Conservation (phyloP, 2,797 vertebrate species). For the Microctenopoma stevenorrisi region DNA sequence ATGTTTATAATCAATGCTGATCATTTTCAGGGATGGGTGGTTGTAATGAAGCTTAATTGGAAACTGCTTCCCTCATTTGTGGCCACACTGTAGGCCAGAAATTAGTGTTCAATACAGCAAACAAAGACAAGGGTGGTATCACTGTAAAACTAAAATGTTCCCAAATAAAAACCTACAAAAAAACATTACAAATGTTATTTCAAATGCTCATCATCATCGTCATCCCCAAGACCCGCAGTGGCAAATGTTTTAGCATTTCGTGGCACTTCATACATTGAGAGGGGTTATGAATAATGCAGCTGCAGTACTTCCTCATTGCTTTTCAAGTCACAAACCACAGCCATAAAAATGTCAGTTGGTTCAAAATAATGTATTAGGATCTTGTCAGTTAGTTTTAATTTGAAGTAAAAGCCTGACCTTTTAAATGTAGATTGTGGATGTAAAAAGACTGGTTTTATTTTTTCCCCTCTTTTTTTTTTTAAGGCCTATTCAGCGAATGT, state of each 20-base stretch:
- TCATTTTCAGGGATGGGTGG: conserved; percentile 74
- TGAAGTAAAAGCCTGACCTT: conserved; percentile 61
- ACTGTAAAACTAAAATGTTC: conserved; percentile 23
- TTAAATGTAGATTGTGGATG: conserved; percentile 52
- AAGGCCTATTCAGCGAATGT: conserved; percentile 28
- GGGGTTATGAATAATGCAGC: conserved; percentile 49
- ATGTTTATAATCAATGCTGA: conserved; percentile 72
- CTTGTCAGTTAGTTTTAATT: conserved; percentile 55
- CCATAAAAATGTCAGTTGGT: conserved; percentile 48
- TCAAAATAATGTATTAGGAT: conserved; percentile 48
- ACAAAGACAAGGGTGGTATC: conserved; percentile 39
- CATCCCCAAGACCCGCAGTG: conserved; percentile 1
- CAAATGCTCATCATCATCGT: conserved; percentile 7
- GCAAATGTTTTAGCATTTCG: not conserved
- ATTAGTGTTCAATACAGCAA: conserved; percentile 58
- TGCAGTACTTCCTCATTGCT: conserved; percentile 25
- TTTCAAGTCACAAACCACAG: conserved; percentile 35
- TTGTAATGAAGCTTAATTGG: conserved; percentile 72
- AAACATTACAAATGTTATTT: conserved; percentile 6
- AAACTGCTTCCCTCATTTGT: conserved; percentile 67
- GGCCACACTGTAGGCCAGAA: conserved; percentile 62
- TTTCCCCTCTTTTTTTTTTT: conserved; percentile 3
- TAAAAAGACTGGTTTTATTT: conserved; percentile 33
- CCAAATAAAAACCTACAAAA: conserved; percentile 13
- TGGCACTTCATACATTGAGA: conserved; percentile 18